phyloP scores from a whole-genome alignment of 2,888 invertebrate genomes.

The Clusia tigrina region DNA sequence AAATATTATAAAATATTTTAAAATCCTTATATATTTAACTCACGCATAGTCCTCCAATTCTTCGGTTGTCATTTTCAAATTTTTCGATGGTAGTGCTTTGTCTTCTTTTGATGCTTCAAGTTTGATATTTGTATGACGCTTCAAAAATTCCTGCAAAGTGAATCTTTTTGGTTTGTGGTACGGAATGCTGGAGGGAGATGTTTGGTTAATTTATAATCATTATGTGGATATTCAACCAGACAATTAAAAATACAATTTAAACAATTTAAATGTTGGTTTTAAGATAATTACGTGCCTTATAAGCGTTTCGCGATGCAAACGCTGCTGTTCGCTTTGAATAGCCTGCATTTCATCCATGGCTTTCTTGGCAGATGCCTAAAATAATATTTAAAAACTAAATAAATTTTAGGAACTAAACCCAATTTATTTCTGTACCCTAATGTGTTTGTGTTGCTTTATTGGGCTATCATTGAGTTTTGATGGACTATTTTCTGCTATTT shows the following conservation, averaged over 20 bases:
- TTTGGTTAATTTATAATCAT: neutral
- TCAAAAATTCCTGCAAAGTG: conserved; percentile 81
- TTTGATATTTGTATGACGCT: conserved; percentile 52
- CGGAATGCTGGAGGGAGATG: conserved; percentile 71
- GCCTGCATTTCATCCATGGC: conserved; percentile 76
- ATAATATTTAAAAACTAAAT: conserved; percentile 24
- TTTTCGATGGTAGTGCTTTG: conserved; percentile 41
- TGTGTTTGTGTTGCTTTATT: conserved; percentile 40
- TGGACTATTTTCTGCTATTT: neutral
- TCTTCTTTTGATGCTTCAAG: conserved; percentile 40
- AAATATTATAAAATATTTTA: conserved; percentile 5
- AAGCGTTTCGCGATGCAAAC: conserved; percentile 78
- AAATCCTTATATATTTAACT: conserved; percentile 40
- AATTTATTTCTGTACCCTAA: too few species aligned
- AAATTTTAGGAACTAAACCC: too few species aligned
- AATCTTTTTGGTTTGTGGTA: conserved; percentile 86
- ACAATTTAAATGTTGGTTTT: neutral
- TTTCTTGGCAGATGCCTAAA: conserved; percentile 72
- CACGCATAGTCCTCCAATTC: conserved; percentile 74
- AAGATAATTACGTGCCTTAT: conserved; percentile 60
- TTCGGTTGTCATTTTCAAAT: conserved; percentile 73
- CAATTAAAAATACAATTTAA: conserved; percentile 2
- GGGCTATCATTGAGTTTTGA: too few species aligned
- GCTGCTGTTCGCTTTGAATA: conserved; percentile 85
- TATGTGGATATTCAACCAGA: too few species aligned